Conservation (phyloP, 2,797 vertebrate species). For the Pachyuromys duprasi region DNA sequence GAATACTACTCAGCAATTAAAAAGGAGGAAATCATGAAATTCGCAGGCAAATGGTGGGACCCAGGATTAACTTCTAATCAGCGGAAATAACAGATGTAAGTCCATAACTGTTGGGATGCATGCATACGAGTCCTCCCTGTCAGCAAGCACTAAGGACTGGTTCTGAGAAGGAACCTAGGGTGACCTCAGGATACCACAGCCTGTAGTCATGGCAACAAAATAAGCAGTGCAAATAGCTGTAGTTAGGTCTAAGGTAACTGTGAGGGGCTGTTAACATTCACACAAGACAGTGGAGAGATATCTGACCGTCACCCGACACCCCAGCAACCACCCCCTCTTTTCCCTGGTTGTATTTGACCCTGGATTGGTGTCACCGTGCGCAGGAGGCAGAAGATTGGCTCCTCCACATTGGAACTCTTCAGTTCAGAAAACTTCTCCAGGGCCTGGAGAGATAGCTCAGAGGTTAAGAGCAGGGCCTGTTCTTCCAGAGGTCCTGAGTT, state of each 20-base stretch:
- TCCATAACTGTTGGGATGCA: fast-evolving
- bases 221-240: not conserved
- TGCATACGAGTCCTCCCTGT: fast-evolving
- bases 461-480: no score
- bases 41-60: no score
- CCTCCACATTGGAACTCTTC: not conserved
- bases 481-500: no score
- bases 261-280: not conserved
- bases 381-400: not conserved
- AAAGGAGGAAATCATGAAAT: no score
- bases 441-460: no score
- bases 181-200: not conserved
- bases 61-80: not conserved
- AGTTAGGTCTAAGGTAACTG: not conserved
- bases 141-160: no score
- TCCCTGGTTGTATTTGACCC: not conserved
- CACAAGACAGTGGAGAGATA: not conserved
- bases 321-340: not conserved
- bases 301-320: not conserved
- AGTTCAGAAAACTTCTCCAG: not conserved
- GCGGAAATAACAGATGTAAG: fast-evolving
- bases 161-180: not conserved
- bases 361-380: fast-evolving
- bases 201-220: not conserved
- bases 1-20: no score